These are phyloP conservation scores for Smithornis capensis DNA, from an alignment of 2,113 vertebrate species.

Conservation along the genomic window DNA sequence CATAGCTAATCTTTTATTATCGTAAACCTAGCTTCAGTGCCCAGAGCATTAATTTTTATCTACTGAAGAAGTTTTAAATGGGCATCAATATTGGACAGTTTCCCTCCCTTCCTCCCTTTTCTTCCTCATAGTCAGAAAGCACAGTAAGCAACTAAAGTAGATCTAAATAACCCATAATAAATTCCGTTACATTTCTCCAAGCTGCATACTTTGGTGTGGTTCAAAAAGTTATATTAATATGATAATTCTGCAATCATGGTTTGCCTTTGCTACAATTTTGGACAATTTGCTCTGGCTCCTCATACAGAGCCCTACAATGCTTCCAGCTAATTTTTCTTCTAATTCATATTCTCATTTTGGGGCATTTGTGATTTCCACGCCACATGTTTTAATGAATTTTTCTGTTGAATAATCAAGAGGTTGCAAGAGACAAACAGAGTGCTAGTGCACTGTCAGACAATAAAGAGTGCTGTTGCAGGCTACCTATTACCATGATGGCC, in stretches of 20 bases:
- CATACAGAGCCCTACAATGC: background rate
- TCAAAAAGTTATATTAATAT: background rate
- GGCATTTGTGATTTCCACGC: background rate
- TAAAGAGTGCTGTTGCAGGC: background rate
- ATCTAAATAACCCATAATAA: background rate
- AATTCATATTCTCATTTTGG: background rate
- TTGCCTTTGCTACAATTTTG: background rate
- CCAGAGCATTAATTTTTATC: conserved; percentile 25
- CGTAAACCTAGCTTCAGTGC: background rate
- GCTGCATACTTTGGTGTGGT: background rate
- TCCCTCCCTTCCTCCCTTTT: background rate
- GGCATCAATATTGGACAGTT: background rate
- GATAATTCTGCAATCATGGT: background rate
- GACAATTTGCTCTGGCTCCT: background rate
- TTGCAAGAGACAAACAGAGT: background rate
- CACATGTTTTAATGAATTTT: background rate
- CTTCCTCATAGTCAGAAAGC: background rate
- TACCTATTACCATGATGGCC: background rate
- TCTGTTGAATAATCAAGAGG: background rate
- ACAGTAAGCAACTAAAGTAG: background rate
- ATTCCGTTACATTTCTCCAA: background rate
- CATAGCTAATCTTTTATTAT: conserved; percentile 47
- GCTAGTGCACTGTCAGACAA: background rate
- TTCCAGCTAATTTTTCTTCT: background rate
- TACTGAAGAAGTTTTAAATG: conserved; percentile 19